Evolutionary conservation across 2,113 vertebrate species (phyloP).

Genomic region (Psilopsiagon aurifrons): DNA sequence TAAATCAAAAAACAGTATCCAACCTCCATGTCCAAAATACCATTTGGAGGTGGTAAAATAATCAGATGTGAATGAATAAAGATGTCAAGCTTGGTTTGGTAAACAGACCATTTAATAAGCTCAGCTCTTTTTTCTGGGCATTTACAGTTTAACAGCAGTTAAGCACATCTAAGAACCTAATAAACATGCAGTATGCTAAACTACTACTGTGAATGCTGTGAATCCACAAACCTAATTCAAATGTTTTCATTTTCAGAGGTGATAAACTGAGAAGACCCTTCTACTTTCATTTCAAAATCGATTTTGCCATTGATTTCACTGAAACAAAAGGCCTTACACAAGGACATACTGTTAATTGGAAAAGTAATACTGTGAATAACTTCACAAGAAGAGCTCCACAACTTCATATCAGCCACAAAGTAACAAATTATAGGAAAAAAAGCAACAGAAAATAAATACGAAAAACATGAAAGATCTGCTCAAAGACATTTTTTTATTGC

Average conservation of each 20-base stretch:
- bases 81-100: not conserved
- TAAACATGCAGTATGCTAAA: not conserved
- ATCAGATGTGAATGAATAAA: not conserved
- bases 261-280: not conserved
- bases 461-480: not conserved
- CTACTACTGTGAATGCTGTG: not conserved
- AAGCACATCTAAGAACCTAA: not conserved
- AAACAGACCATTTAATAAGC: not conserved
- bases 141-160: constrained; percentile 21
- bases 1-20: not conserved
- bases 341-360: not conserved
- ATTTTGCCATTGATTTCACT: constrained; percentile 3
- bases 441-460: not conserved
- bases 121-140: not conserved
- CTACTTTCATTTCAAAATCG: constrained; percentile 9
- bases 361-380: not conserved
- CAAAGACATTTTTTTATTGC: not conserved
- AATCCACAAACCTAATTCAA: not conserved
- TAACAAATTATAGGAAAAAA: not conserved
- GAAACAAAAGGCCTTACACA: not conserved
- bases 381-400: not conserved
- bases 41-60: not conserved
- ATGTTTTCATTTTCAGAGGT: constrained; percentile 6
- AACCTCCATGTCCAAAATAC: not conserved
- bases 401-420: not conserved